These are phyloP conservation scores for Helicolenus hilgendorfi DNA, from an alignment of 2,797 vertebrate genomes.

Conservation along the genomic window DNA sequence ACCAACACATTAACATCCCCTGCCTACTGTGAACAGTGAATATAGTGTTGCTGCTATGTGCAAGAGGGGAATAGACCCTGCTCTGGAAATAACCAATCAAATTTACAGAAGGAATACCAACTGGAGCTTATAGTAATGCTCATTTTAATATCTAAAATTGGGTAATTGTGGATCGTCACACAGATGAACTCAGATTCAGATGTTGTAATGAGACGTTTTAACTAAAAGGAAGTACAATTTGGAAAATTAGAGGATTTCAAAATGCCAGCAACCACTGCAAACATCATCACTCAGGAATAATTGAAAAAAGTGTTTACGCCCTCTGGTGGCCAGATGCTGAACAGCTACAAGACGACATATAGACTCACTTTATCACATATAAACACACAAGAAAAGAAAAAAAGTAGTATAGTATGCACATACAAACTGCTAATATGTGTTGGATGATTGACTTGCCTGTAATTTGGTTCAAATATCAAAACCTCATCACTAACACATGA, in stretches of 20 bases:
- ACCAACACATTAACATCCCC: constrained; percentile 23
- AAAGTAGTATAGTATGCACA: background rate
- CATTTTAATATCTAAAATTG: background rate
- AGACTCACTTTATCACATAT: background rate
- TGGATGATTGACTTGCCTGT: constrained; percentile 25
- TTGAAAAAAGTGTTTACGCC: constrained; percentile 37
- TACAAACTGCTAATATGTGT: constrained; percentile 8
- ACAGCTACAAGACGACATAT: background rate
- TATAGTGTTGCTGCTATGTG: background rate
- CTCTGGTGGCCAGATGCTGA: constrained; percentile 58
- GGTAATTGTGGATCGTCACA: background rate
- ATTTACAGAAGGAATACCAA: background rate
- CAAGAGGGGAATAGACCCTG: background rate
- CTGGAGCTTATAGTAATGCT: background rate
- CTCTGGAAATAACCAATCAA: background rate
- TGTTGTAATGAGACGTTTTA: background rate
- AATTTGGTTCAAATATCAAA: constrained; percentile 59
- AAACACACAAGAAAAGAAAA: background rate
- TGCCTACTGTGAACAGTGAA: constrained; percentile 3
- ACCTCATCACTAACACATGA: constrained; percentile 48
- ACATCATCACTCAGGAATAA: background rate
- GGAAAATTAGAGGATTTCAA: background rate
- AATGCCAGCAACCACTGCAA: background rate
- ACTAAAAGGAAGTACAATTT: background rate
- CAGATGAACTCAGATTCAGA: background rate